Percentiles rank a stretch among this genome's conserved stretches.
phyloP scores from a whole-genome alignment of 2,797 vertebrate species.

The Ctenopoma kingsleyae region DNA sequence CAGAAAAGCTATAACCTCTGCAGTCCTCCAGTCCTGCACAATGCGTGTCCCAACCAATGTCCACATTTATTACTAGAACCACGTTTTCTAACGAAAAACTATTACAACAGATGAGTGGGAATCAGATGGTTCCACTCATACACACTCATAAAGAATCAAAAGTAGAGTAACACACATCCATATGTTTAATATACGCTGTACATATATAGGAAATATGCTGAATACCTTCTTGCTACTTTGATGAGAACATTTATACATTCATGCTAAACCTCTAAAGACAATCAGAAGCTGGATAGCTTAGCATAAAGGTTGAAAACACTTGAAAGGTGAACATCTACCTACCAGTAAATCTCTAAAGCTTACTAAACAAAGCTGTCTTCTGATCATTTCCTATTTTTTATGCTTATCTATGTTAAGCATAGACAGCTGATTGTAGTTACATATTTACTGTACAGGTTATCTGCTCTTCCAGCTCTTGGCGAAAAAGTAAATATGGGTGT shows the following conservation, averaged over 20 bases:
- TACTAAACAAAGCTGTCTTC: too few species aligned
- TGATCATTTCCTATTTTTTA: too few species aligned
- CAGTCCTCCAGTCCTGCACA: constrained; percentile 13
- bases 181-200: too few species aligned
- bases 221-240: neutral
- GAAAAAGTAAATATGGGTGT: neutral
- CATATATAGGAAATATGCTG: neutral
- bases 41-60: constrained; percentile 16
- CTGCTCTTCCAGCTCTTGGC: neutral
- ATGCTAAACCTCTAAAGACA: too few species aligned
- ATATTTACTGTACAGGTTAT: neutral
- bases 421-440: too few species aligned
- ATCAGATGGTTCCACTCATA: neutral
- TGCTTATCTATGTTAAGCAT: too few species aligned
- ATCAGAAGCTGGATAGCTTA: too few species aligned
- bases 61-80: neutral
- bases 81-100: neutral
- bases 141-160: too few species aligned
- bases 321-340: too few species aligned
- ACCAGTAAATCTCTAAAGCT: too few species aligned
- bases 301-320: neutral
- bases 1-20: constrained; percentile 28
- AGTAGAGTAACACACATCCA: too few species aligned
- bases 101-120: neutral
- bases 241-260: neutral